phyloP scores from a whole-genome alignment of 35 echinoderm and acorn worm genomes.

The Eucidaris tribuloides region DNA sequence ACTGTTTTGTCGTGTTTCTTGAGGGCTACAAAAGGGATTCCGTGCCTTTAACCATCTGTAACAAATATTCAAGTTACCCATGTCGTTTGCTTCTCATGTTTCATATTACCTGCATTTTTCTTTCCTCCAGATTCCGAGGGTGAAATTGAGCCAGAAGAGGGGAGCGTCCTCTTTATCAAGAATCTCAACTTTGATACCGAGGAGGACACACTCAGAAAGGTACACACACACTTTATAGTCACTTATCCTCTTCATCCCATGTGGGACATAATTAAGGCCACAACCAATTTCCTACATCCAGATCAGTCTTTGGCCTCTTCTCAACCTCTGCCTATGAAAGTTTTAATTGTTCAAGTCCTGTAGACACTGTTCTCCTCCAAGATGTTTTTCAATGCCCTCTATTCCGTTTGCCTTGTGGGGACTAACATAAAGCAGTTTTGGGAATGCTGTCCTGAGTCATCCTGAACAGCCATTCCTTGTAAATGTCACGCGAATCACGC shows the following conservation, averaged over 20 bases:
- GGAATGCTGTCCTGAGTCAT: too few relatives aligned
- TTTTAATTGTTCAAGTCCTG: neutral
- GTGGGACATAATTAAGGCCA: neutral
- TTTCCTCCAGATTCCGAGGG: conserved; percentile 27
- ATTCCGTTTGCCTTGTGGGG: too few relatives aligned
- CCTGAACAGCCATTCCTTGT: too few relatives aligned
- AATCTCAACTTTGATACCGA: conserved; percentile 94
- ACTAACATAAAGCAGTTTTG: too few relatives aligned
- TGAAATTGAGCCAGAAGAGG: conserved; percentile 58
- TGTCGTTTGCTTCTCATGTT: neutral
- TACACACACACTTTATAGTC: neutral
- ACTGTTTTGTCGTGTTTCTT: too few relatives aligned
- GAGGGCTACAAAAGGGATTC: too few relatives aligned
- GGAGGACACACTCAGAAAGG: conserved; percentile 76
- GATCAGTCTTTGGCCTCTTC: neutral
- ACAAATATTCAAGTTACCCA: neutral
- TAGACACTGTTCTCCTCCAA: conserved; percentile 4
- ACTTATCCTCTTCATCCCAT: neutral
- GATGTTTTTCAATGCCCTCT: conserved; percentile 83
- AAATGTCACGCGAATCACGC: too few relatives aligned
- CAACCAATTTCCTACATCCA: neutral
- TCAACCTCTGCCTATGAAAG: too few relatives aligned
- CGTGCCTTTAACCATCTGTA: neutral
- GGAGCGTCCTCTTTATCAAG: conserved; percentile 80
- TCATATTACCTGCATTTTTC: neutral